Evolutionary conservation across 2,888 invertebrate genomes (phyloP), one percentile per base, ranked within the genome.

Genomic region (Chesias legatella): DNA sequence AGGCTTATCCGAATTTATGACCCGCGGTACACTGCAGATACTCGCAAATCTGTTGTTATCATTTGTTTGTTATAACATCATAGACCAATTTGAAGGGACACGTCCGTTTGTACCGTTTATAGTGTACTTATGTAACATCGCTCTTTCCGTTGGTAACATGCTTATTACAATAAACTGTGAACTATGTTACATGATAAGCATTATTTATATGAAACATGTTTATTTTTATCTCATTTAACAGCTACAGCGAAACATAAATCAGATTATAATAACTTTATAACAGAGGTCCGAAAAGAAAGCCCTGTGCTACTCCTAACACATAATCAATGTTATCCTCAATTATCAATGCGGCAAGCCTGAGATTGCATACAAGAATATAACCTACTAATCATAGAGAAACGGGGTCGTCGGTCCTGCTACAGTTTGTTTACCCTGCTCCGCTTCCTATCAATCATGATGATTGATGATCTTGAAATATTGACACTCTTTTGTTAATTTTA

Each of bases 391-490:
- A 43, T 33, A 48, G 33, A 33, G 34, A 38, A 50, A 43, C 40
- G 42, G 38, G 51, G 55, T 49, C 43, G 43, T 45, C 48, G 39
- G 33, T 47, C 47, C 42, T 45, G 32, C 43, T 43, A 33, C 39
- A 46, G 49, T 52, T 44, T 56, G 46, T 48, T 47, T 53, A 49
- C 61, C 62, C 51, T 55, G 51, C 43, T 38, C 39, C 51, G 38
- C 41, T 36, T 40, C 31, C 54, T 58, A 77, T 79, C 76, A 71
- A 80, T 82, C 81, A 79, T 56, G 53, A 61, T 81, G 82, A 83
- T 82, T 71, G 80, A 84, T 80, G 71, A 43, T 17, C 3, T 55
- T 58, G 46, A 52, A 51, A 34, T 45, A 48, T n/a, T 23, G 58
- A 63, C 57, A 60, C 40, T 60, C 56, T 67, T 60, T 61, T 54